A percentile compares a stretch with the other conserved stretches of the same genome.
Conservation (phyloP, 2,113 vertebrate genomes). For the Cercopithecus mona region DNA sequence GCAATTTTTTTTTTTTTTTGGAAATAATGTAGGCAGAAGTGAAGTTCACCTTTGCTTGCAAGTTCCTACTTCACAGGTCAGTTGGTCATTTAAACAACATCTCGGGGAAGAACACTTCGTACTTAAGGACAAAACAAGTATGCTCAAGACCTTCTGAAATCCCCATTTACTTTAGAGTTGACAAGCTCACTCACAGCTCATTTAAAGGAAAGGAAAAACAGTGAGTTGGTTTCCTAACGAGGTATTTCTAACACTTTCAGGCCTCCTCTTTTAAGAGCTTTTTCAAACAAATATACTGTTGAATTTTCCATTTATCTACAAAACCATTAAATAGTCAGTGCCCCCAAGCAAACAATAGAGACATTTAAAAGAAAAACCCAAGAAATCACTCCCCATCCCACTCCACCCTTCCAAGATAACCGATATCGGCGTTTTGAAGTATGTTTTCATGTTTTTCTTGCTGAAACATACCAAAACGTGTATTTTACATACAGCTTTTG, state of each 20-base stretch:
- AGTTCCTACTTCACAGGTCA: neutral
- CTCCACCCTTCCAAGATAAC: neutral
- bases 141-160: neutral
- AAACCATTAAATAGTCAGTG: neutral
- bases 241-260: neutral
- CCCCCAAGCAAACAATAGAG: neutral
- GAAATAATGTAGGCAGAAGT: neutral
- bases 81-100: neutral
- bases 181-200: neutral
- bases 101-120: neutral
- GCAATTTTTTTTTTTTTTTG: neutral
- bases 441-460: neutral
- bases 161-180: neutral
- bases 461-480: neutral
- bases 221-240: neutral
- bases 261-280: neutral
- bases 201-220: neutral
- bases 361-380: neutral
- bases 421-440: neutral
- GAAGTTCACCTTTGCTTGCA: neutral
- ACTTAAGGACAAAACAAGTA: neutral
- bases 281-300: neutral
- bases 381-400: neutral
- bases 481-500: neutral
- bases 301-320: constrained; percentile 7